Conservation (phyloP, 2,113 vertebrate genomes). For the Rhabdornis inornatus region DNA sequence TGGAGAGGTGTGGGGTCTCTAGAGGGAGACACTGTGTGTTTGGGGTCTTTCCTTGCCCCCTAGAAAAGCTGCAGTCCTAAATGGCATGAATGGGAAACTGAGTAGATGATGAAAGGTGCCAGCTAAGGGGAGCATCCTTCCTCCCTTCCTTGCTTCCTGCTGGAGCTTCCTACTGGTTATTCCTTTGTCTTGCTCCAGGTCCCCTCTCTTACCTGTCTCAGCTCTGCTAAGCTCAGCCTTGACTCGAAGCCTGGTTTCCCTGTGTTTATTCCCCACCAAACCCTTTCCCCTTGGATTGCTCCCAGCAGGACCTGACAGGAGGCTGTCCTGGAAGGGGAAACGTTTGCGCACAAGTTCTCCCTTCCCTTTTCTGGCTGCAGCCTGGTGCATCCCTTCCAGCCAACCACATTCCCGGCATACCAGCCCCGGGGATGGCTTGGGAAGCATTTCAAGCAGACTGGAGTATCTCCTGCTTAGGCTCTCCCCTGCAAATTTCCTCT, state of each 20-base stretch:
- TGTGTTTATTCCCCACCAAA: neutral
- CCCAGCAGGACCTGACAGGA: neutral
- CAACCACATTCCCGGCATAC: conserved; percentile 24
- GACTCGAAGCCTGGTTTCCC: neutral
- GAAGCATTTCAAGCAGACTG: conserved; percentile 9
- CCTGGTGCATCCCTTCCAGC: conserved; percentile 9
- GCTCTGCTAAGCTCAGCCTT: neutral
- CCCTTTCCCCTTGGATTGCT: neutral
- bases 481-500: neutral
- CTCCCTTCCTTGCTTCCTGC: neutral
- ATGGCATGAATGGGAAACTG: neutral
- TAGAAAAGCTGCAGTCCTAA: neutral
- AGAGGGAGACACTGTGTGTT: neutral
- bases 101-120: neutral
- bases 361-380: conserved; percentile 20
- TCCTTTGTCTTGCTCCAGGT: neutral
- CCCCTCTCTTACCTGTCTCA: neutral
- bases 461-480: conserved; percentile 6
- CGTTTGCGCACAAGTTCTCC: neutral
- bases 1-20: neutral
- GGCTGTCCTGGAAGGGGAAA: neutral
- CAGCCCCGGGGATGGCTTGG: neutral
- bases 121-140: neutral
- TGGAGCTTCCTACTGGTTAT: neutral
- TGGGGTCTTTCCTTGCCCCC: neutral